Conservation (phyloP, 2,797 vertebrate species). For the Florisuga fusca region DNA sequence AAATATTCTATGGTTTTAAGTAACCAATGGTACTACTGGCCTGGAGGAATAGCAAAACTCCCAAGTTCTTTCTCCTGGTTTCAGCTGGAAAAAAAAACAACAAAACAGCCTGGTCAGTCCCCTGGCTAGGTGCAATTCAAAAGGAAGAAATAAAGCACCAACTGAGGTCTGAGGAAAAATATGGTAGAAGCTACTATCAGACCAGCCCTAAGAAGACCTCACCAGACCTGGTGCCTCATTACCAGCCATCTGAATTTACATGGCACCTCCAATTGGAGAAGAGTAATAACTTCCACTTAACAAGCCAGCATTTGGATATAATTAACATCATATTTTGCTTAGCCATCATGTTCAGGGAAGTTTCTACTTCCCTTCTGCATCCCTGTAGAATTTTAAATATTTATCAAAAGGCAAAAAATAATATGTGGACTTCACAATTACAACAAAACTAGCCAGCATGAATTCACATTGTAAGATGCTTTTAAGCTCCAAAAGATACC, state of each 20-base stretch:
- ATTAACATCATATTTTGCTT: neutral
- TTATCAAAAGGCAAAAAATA: neutral
- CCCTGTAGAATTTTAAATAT: neutral
- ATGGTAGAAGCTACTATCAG: neutral
- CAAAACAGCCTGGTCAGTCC: neutral
- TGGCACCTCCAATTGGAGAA: neutral
- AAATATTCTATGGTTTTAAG: too few relatives aligned
- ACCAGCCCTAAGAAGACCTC: neutral
- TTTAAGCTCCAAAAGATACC: neutral
- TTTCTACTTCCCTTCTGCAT: neutral
- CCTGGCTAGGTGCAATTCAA: neutral
- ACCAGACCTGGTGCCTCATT: neutral
- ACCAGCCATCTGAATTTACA: neutral
- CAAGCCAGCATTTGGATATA: neutral
- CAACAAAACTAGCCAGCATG: neutral
- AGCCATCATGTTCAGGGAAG: neutral
- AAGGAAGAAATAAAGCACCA: neutral
- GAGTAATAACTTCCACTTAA: neutral
- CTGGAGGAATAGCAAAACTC: neutral
- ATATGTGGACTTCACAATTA: neutral
- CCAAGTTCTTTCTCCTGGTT: neutral
- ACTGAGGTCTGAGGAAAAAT: neutral
- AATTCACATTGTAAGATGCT: neutral
- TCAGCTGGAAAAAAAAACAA: neutral
- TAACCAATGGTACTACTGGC: neutral